Conservation (phyloP, 2,888 invertebrate species). For the Nymphalis c-album region DNA sequence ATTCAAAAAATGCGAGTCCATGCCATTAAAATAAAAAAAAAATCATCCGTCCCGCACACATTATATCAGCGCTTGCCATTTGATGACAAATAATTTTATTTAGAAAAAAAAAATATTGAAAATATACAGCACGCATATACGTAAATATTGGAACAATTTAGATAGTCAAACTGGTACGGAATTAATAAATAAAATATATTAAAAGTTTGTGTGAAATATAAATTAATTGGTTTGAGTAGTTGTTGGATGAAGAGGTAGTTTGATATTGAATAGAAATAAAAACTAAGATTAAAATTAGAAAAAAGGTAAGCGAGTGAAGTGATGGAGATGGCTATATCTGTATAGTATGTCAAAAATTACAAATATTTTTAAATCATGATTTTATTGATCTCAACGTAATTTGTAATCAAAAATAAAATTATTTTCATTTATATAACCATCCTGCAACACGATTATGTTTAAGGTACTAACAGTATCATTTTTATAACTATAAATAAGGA, state of each 20-base stretch:
- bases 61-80: constrained; percentile 37
- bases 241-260: not conserved
- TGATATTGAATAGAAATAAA: constrained; percentile 1
- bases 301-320: not conserved
- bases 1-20: constrained; percentile 28
- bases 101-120: constrained; percentile 22
- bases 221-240: constrained; percentile 7
- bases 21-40: constrained; percentile 27
- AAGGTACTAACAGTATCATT: not conserved
- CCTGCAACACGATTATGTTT: not conserved
- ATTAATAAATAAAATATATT: constrained; percentile 11
- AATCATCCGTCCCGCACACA: constrained; percentile 39
- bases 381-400: constrained; percentile 8
- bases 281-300: constrained; percentile 1
- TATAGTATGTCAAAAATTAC: not conserved
- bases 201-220: not conserved
- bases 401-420: constrained; percentile 1
- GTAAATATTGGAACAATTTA: constrained; percentile 22
- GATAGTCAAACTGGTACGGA: constrained; percentile 12
- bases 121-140: constrained; percentile 17
- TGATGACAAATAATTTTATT: constrained; percentile 37
- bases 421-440: not conserved
- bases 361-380: not conserved
- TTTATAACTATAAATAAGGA: not conserved
- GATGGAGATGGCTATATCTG: not conserved